Conservation (phyloP, 2,113 vertebrate genomes). For the Puma concolor region DNA sequence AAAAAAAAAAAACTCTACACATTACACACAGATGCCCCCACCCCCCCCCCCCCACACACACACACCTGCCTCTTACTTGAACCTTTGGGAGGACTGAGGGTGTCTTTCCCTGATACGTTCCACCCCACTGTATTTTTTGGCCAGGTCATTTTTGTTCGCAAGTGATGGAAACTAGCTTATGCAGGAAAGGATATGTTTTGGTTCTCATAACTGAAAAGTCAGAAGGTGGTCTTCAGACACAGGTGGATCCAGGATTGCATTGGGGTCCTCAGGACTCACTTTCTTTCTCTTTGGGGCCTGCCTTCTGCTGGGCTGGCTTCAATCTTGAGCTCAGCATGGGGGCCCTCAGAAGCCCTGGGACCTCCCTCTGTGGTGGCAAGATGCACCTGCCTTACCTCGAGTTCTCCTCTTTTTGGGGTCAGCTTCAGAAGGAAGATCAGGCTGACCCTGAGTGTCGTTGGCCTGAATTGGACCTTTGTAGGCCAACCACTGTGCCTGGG, state of each 20-base stretch:
- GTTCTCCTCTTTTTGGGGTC: not conserved
- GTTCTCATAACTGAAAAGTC: not conserved
- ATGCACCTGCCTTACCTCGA: not conserved
- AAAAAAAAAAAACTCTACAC: not conserved
- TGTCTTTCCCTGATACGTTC: not conserved
- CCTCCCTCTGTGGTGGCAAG: not conserved
- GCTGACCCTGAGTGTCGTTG: not conserved
- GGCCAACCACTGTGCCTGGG: not conserved
- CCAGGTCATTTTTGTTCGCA: not conserved
- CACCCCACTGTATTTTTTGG: not conserved
- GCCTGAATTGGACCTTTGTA: not conserved
- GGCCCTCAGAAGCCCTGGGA: not conserved
- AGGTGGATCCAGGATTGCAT: not conserved
- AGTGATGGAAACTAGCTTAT: not conserved
- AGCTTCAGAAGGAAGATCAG: not conserved
- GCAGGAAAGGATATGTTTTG: not conserved
- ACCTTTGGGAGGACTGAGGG: not conserved
- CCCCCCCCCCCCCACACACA: fast-evolving
- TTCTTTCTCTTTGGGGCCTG: not conserved
- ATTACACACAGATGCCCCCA: too few species aligned
- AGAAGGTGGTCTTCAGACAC: not conserved
- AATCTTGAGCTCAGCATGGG: not conserved
- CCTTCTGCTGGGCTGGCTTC: not conserved
- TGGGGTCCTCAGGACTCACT: not conserved
- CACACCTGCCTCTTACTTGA: not conserved